Percentiles rank a stretch among this genome's conserved stretches.
phyloP scores from a whole-genome alignment of 2,797 vertebrate species.

The Malacoctenus gilli region DNA sequence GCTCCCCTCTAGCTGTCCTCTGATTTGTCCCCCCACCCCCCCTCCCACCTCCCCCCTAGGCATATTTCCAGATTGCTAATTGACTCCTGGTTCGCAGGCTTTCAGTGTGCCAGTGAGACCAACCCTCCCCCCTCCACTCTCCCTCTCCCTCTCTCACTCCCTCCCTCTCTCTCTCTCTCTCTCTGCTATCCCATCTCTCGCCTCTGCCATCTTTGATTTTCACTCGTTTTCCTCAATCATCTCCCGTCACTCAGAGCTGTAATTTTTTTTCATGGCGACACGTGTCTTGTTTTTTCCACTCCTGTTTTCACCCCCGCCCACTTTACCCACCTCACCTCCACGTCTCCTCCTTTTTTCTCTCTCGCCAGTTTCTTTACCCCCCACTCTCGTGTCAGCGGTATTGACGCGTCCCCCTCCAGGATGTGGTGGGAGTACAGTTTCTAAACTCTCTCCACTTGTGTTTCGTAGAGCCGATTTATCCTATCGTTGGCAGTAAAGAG shows the following conservation, averaged over 20 bases:
- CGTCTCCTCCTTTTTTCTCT: constrained; percentile 3
- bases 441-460: constrained; percentile 23
- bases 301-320: constrained; percentile 4
- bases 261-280: background rate
- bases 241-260: constrained; percentile 27
- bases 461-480: constrained; percentile 72
- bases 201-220: constrained; percentile 38
- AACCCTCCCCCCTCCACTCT: constrained; percentile 2
- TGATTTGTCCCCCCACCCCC: constrained; percentile 24
- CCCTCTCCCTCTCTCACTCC: too few species aligned
- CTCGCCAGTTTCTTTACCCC: constrained; percentile 28
- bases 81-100: constrained; percentile 74
- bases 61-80: constrained; percentile 79
- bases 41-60: constrained; percentile 48
- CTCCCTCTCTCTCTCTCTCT: too few species aligned
- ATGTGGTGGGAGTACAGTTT: constrained; percentile 45
- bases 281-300: constrained; percentile 12
- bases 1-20: background rate
- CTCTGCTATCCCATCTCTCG: constrained; percentile 5
- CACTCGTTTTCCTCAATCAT: constrained; percentile 10
- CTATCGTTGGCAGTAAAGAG: constrained; percentile 82
- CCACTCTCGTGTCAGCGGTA: constrained; percentile 32
- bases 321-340: constrained; percentile 1
- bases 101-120: constrained; percentile 40
- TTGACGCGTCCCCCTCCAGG: constrained; percentile 45